Evolutionary conservation across 2,888 invertebrate species (phyloP).

Genomic region (Gari tellinella): DNA sequence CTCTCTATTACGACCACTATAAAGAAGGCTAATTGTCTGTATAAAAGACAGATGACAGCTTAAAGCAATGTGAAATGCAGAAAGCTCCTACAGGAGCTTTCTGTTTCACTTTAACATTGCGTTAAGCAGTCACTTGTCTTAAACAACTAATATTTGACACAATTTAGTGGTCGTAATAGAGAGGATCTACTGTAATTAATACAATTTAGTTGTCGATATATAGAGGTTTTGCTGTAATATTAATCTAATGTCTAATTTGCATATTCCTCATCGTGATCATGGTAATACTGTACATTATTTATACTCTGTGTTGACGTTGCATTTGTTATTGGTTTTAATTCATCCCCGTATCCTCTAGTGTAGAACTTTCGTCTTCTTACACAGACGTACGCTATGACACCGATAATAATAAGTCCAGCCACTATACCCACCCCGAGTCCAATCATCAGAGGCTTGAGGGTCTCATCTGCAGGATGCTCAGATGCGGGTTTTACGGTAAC

Average conservation of each 20-base stretch:
- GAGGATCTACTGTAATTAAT: no score
- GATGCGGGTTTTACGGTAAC: constrained; percentile 16
- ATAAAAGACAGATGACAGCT: no score
- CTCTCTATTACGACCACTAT: no score
- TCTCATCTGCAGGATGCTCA: constrained; percentile 52
- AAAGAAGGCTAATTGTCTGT: no score
- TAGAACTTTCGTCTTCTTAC: constrained; percentile 55
- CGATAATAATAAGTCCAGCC: constrained; percentile 60
- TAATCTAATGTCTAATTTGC: constrained; percentile 2
- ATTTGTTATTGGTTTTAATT: constrained; percentile 55
- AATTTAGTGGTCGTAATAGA: no score
- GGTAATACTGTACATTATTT: constrained; percentile 47
- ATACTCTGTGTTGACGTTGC: constrained; percentile 48
- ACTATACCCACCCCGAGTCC: constrained; percentile 65
- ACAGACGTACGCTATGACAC: constrained; percentile 57
- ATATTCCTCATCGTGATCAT: constrained; percentile 29
- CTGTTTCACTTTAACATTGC: no score
- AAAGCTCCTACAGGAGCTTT: no score
- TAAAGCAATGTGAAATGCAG: no score
- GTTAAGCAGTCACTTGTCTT: no score
- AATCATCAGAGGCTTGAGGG: constrained; percentile 64
- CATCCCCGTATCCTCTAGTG: constrained; percentile 53
- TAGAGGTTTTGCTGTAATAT: no score
- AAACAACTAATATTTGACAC: no score
- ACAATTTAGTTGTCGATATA: no score